Base-by-base conservation (phyloP, 2,113 vertebrate genomes). In the Dicaeum eximium region DNA sequence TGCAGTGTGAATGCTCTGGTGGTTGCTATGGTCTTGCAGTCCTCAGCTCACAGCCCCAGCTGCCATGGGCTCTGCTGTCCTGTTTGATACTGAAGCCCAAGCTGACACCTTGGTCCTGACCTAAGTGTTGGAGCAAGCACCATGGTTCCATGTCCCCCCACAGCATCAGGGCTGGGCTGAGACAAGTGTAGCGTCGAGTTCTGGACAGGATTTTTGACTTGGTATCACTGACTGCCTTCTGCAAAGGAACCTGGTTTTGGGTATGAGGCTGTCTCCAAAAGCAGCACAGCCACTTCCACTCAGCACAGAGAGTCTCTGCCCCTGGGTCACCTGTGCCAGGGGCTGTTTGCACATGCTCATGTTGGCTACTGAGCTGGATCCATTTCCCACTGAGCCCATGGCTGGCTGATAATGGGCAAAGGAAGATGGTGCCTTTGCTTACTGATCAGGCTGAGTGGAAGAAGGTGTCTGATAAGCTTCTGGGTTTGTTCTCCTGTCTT, bases 381-480 rank as follows among this genome's bases (percentile, higher is more conserved):
- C 9, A 1, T 24, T 37, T 44, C 1, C 2, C 2, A 1, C 42
- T 80, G 82, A 37, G 47, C 20, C 42, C 9, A 3, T 0, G 0
- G 27, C 37, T 50, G 69, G 19, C 31, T 67, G 60, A 10, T 23
- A 9, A 4, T 13, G n/a, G 33, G 13, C 44, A 44, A 38, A 31
- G 54, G 31, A 31, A 72, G 28, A 37, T 31, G 30, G 14, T 70
- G 67, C 24, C 35, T 66, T 40, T 83, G 42, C 58, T 80, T 23
- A 4, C 27, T 33, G 20, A 5, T 37, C 44, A 37, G 15, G 20
- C 45, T 33, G 16, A 27, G n/a, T 40, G 47, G 13, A 28, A 53
- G 24, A 28, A 88, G 40, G 31, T 35, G 11, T 35, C 65, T 44
- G 31, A 40, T 33, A 51, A 50, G 22, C 23, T 77, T 16, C 54